Evolutionary conservation across 2,797 vertebrate genomes (phyloP).

Genomic region (Meda fulgida): DNA sequence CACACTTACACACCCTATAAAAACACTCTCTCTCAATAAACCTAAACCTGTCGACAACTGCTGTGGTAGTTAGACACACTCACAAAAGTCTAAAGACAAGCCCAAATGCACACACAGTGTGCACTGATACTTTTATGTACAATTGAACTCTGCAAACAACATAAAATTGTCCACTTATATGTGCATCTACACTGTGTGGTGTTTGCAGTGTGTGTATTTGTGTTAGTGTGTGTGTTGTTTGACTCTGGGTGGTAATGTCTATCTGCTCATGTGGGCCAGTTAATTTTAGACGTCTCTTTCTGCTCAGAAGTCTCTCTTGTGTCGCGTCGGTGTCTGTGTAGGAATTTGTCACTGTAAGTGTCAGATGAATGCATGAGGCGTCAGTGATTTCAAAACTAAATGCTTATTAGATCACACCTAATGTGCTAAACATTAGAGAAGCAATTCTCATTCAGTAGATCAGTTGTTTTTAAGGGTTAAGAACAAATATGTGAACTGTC

Average conservation of each 20-base stretch:
- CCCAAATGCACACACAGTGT: background rate
- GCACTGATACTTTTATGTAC: background rate
- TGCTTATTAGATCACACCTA: conserved; percentile 29
- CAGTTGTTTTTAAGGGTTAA: background rate
- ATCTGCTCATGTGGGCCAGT: conserved; percentile 46
- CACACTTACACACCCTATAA: conserved; percentile 49
- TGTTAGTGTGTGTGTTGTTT: conserved; percentile 3
- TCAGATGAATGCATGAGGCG: conserved; percentile 28
- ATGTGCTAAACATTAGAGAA: conserved; percentile 10
- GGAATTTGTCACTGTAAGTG: conserved; percentile 43
- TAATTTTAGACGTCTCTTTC: conserved; percentile 47
- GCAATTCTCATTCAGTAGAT: background rate
- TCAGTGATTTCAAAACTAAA: conserved; percentile 31
- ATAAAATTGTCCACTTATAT: background rate
- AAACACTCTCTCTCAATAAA: conserved; percentile 48
- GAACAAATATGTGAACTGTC: background rate
- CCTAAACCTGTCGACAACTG: conserved; percentile 41
- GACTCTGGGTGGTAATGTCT: conserved; percentile 24
- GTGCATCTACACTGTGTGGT: background rate
- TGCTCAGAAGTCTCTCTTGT: conserved; percentile 36
- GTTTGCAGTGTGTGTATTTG: conserved; percentile 4
- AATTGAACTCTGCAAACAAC: too few species aligned
- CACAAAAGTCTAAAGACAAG: conserved; percentile 14
- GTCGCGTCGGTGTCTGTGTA: conserved; percentile 12
- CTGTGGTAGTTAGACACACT: conserved; percentile 29